Evolutionary conservation across 2,888 invertebrate genomes (phyloP).

Genomic region (Ormyrus rosae): DNA sequence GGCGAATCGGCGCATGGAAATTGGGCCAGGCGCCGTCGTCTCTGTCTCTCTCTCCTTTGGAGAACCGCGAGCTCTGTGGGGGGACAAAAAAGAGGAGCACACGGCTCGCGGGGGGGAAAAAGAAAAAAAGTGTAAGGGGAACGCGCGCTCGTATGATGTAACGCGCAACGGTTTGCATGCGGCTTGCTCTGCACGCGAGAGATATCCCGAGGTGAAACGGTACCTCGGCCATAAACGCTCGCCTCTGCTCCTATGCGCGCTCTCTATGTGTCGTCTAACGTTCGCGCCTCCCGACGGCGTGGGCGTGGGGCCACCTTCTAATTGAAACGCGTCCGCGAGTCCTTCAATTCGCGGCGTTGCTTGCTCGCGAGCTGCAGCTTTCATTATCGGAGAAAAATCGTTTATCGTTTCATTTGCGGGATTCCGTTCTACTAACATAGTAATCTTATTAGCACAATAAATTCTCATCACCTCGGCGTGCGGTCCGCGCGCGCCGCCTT

Average conservation of each 20-base stretch:
- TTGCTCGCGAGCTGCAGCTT: neutral
- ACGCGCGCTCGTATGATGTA: slow-evolving; percentile 30
- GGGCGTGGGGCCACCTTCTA: neutral
- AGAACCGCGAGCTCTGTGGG: neutral
- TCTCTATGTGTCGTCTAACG: slow-evolving; percentile 4
- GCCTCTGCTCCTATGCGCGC: slow-evolving; percentile 4
- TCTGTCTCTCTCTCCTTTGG: neutral
- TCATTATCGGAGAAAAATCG: slow-evolving; percentile 5
- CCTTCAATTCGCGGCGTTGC: neutral
- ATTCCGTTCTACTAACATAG: slow-evolving; percentile 53
- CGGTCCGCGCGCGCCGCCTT: too few species aligned
- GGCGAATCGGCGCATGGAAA: too few species aligned
- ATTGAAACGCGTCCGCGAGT: neutral
- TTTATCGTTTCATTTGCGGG: slow-evolving; percentile 51
- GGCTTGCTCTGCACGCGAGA: slow-evolving; percentile 19
- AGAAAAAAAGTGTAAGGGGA: slow-evolving; percentile 13
- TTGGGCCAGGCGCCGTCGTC: too few species aligned
- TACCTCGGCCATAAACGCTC: slow-evolving; percentile 59
- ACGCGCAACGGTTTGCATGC: slow-evolving; percentile 45
- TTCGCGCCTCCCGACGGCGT: neutral
- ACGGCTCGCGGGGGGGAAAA: neutral
- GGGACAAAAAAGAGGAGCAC: neutral
- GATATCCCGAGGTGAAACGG: slow-evolving; percentile 54
- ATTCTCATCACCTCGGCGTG: too few species aligned
- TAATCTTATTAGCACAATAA: slow-evolving; percentile 36